A percentile compares a stretch with the other conserved stretches of the same genome.
These are phyloP conservation scores for Columba guinea DNA, from an alignment of 2,797 vertebrate species.

Conservation along the genomic window DNA sequence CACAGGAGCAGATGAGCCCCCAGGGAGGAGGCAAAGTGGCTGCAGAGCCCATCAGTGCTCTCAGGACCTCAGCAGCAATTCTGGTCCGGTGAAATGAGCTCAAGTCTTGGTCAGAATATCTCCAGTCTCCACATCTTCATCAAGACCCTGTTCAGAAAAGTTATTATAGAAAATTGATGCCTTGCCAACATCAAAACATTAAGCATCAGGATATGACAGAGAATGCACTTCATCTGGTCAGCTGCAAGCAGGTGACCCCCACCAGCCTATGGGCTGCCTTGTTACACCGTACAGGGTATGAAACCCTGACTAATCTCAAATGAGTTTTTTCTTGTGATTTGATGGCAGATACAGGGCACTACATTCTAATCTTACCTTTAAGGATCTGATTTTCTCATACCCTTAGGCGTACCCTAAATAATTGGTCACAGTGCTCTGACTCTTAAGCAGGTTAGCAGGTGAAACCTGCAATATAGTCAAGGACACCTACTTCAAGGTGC, in stretches of 20 bases:
- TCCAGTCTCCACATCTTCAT: neutral
- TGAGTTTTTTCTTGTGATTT: neutral
- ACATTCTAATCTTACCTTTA: neutral
- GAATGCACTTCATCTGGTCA: neutral
- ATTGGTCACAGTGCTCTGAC: neutral
- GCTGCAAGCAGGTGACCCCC: neutral
- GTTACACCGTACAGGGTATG: neutral
- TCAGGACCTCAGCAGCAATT: neutral
- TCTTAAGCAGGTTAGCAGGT: neutral
- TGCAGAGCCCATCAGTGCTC: neutral
- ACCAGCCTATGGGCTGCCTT: neutral
- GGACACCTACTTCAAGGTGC: neutral
- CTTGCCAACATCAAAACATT: neutral
- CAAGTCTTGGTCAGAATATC: neutral
- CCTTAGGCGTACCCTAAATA: neutral
- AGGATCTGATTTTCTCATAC: neutral
- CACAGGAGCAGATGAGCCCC: accelerated
- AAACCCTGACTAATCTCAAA: neutral
- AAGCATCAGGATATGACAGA: neutral
- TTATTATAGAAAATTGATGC: neutral
- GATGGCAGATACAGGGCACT: neutral
- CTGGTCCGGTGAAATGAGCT: neutral
- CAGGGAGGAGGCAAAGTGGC: accelerated
- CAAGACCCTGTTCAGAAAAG: neutral
- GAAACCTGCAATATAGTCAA: neutral